A percentile compares a stretch with the other conserved stretches of the same genome.
Conservation (phyloP, 2,888 invertebrate species). For the Tribolium freemani region DNA sequence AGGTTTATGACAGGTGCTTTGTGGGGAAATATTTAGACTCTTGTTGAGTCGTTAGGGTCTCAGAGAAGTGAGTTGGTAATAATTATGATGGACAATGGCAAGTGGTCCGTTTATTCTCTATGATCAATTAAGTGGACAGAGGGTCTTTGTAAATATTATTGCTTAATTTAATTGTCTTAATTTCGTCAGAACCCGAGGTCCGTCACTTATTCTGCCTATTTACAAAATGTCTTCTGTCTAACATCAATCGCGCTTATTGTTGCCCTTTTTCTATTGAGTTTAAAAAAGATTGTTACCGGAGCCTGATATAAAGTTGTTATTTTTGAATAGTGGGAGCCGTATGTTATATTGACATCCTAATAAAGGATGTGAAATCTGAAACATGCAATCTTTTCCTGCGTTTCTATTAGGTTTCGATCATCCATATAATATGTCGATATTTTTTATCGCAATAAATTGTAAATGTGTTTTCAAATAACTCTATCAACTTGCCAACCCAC, state of each 20-base stretch:
- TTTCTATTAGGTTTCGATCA: conserved; percentile 41
- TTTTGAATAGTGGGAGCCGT: conserved; percentile 40
- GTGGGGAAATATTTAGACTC: neutral
- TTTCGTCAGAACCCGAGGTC: neutral
- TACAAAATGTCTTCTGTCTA: neutral
- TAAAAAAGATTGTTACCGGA: neutral
- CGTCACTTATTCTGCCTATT: neutral
- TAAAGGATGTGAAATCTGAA: conserved; percentile 26
- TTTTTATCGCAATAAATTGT: conserved; percentile 42
- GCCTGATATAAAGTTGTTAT: conserved; percentile 27
- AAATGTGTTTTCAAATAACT: conserved; percentile 37
- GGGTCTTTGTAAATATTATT: conserved; percentile 32
- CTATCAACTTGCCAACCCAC: conserved; percentile 27
- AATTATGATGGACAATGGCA: neutral
- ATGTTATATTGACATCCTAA: conserved; percentile 42
- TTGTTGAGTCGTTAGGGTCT: neutral
- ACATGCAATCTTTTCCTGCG: conserved; percentile 33
- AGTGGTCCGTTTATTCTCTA: neutral
- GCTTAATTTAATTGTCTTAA: conserved; percentile 20
- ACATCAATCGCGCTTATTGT: neutral
- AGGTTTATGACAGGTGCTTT: neutral
- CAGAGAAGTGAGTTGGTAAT: neutral
- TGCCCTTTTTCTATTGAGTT: neutral
- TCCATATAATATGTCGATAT: conserved; percentile 41
- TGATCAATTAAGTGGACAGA: conserved; percentile 12